Evolutionary conservation across 2,113 vertebrate species (phyloP), one percentile per base, ranked within the genome.

Genomic region (Oplegnathus fasciatus): DNA sequence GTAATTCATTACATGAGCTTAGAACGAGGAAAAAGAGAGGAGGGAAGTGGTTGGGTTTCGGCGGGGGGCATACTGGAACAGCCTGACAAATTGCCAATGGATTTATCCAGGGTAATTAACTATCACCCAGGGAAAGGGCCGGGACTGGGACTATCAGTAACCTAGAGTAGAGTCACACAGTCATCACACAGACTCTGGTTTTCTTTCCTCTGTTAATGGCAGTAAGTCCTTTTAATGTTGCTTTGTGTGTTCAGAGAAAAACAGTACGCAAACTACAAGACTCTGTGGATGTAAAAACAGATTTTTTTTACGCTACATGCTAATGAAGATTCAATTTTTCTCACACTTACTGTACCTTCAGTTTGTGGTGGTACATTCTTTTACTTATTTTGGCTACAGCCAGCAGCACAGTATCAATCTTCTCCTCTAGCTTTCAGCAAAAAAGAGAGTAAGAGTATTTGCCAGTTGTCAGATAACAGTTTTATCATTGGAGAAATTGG

Each of bases 1-100:
- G 92, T 86, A 88, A 94, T 94, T 95, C 94, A 96, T 96, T 95
- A 96, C 94, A 95, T 87, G 80, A 93, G 94, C 94, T 96, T 96
- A 94, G 85, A 92, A 89, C 6, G 67, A 84, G 82, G 86, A 86
- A 86, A 74, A 89, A 83, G 80, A 86, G 84, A 73, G 78, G 55
- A 86, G 85, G 87, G 72, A 89, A 82, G 81, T 75, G 84, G 82
- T 58, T 77, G 61, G 64, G 62, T 83, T 87, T 86, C n/a, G 2
- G 68, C 66, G 85, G 83, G 88, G 88, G 85, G 83, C 28, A 78
- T 75, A 87, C 81, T 58, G 85, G 82, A 82, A 84, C 82, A 83
- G 89, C 73, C 91, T 92, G 90, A 94, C 91, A 94, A 94, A 94
- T 95, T 93, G 70, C 92, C 64, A 78, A 77, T 94, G 93, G 94